Evolutionary conservation across 2,113 vertebrate genomes (phyloP).

Genomic region (Columbina picui): DNA sequence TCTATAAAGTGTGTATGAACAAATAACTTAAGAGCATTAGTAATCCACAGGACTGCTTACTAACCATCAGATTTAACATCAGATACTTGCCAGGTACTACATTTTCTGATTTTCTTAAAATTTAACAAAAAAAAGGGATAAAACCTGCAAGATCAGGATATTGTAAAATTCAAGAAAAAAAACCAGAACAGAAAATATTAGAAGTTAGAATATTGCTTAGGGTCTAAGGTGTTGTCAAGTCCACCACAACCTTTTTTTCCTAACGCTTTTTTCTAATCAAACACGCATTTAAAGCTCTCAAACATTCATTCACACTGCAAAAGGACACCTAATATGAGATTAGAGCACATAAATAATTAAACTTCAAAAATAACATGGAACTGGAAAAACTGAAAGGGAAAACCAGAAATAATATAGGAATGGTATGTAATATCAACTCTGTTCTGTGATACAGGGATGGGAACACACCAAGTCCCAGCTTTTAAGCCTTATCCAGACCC

Average conservation of each 20-base stretch:
- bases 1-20: not conserved
- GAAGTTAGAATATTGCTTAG: not conserved
- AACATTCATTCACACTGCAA: not conserved
- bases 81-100: not conserved
- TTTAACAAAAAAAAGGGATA: not conserved
- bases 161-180: not conserved
- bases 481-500: not conserved
- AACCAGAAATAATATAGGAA: not conserved
- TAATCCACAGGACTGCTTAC: not conserved
- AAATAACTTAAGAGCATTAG: not conserved
- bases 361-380: not conserved
- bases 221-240: not conserved
- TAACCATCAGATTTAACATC: not conserved
- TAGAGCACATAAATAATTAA: not conserved
- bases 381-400: not conserved
- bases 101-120: not conserved
- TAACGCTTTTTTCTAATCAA: not conserved
- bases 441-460: not conserved
- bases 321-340: not conserved
- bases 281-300: not conserved
- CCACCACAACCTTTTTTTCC: not conserved
- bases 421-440: not conserved
- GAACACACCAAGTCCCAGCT: not conserved
- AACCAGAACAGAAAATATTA: rapidly evolving
- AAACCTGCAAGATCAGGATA: not conserved